These are phyloP conservation scores for Matsumurasca onukii DNA, from an alignment of 1,140 invertebrate species.

Conservation along the genomic window DNA sequence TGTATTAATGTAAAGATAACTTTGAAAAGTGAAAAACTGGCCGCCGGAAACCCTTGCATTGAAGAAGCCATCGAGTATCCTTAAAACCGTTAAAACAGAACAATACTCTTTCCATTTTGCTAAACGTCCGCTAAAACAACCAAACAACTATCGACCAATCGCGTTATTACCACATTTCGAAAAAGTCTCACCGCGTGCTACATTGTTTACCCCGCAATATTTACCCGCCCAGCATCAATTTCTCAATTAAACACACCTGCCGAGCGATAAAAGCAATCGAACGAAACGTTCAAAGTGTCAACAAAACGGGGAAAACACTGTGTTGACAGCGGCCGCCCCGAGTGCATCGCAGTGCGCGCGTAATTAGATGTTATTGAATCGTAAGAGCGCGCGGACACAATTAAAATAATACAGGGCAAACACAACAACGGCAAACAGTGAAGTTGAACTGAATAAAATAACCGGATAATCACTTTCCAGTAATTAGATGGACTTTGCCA, in stretches of 20 bases:
- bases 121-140: too few species aligned
- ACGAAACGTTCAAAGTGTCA: too few species aligned
- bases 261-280: too few species aligned
- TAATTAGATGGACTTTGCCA: slow-evolving; percentile 10
- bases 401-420: slow-evolving; percentile 11
- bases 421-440: slow-evolving; percentile 6
- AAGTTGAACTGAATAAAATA: neutral
- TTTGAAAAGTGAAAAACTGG: too few species aligned
- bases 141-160: slow-evolving; percentile 19
- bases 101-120: too few species aligned
- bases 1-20: too few species aligned
- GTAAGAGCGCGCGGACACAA: neutral
- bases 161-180: neutral
- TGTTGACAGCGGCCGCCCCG: neutral
- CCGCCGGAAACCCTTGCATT: too few species aligned
- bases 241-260: slow-evolving; percentile 26
- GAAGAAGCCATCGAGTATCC: too few species aligned
- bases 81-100: too few species aligned
- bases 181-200: neutral
- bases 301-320: neutral
- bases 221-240: neutral
- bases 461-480: neutral
- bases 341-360: too few species aligned
- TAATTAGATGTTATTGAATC: slow-evolving; percentile 21
- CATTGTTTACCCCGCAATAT: neutral